Conservation (phyloP, 2,113 vertebrate species). For the Cettia cetti region DNA sequence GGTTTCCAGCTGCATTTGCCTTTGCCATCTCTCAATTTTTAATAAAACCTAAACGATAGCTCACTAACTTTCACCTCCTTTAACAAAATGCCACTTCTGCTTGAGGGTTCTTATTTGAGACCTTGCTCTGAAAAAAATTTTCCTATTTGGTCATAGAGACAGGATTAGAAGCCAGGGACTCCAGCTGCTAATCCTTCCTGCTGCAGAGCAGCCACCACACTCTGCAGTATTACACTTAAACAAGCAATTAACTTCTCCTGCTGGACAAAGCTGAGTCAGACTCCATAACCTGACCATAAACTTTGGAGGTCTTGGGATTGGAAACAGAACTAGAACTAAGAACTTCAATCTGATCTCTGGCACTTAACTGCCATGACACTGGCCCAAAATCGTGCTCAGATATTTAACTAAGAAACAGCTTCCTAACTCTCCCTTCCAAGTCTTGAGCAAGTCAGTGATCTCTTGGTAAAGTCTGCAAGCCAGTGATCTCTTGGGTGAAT, state of each 20-base stretch:
- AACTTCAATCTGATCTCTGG: background rate
- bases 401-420: background rate
- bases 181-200: conserved; percentile 1
- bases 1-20: background rate
- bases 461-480: background rate
- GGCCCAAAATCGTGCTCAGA: background rate
- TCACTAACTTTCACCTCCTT: background rate
- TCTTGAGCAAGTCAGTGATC: background rate
- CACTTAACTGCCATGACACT: background rate
- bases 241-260: background rate
- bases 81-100: background rate
- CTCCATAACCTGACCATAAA: background rate
- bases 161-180: background rate
- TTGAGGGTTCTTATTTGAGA: background rate
- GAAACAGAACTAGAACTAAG: background rate
- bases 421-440: background rate
- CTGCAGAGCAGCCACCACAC: background rate
- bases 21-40: background rate
- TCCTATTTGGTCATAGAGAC: background rate
- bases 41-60: background rate
- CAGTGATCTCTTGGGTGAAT: background rate
- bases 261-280: background rate
- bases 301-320: background rate
- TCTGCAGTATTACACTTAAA: background rate
- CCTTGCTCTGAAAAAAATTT: background rate